Base-by-base conservation (phyloP, 1,140 invertebrate genomes). In the Bombus pyrosoma region DNA sequence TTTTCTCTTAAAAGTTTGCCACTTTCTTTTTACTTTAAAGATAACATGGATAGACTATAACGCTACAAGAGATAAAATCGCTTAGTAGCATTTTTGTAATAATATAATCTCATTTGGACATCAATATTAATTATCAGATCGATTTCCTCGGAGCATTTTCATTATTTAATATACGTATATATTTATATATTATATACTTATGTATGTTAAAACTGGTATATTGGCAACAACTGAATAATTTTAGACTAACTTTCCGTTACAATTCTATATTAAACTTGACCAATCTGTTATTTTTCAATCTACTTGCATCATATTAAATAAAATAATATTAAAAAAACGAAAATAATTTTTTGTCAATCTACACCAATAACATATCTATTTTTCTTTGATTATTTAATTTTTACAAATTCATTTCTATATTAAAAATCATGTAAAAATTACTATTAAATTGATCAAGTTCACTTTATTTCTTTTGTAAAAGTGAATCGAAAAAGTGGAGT, bases 101-200 rank as follows among this genome's bases (percentile, higher is more conserved):
- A 81, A 81, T 81, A 85, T 81, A 85, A 85, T 85, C 84, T 81
- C 84, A 75, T 85, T 85, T 81, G 57, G 43, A 81, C 62, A 68
- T 85, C 47, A 81, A 85, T 81, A 75, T 85, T 80, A 85, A 81
- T 81, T 43, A 68, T 74, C 59, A 68, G 71, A 85, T 85, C n/a
- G 64, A 85, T 81, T 5, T 53, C 64, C 2, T 43, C n/a, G 22
- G 75, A 72, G 39, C 68, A 57, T 64, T n/a, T 84, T 66, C 37
- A 62, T 25, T 69, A 69, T 53, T 68, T 32, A 37, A 37, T 66
- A 28, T 47, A 37, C 8, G 34, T 25, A 39, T 39, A 53, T 68
- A 47, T 68, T 41, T 68, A 13, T 69, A 57, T 77, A 34, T 57
- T 59, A 28, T 28, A n/a, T 12, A 18, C 15, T 18, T 18, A 69